Evolutionary conservation across 2,888 invertebrate genomes (phyloP).

Genomic region (Globia sparganii): DNA sequence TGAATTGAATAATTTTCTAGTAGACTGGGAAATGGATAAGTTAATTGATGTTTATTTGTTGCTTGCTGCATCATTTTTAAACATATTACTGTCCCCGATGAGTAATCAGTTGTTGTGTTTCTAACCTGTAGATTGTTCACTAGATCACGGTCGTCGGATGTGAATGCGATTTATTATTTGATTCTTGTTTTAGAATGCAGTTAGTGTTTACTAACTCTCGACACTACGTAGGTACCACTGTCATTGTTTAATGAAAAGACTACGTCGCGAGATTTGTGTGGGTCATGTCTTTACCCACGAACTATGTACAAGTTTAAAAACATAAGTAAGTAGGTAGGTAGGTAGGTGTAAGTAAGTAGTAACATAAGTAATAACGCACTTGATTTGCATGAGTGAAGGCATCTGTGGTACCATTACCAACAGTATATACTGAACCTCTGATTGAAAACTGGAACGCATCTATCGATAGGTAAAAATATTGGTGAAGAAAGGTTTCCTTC

Average conservation of each 20-base stretch:
- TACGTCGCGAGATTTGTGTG: not conserved
- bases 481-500: not conserved
- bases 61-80: conserved; percentile 12
- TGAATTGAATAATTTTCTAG: too few relatives aligned
- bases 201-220: conserved; percentile 45
- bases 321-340: too few relatives aligned
- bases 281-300: not conserved
- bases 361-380: not conserved
- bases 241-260: conserved; percentile 29
- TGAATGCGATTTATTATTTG: conserved; percentile 49
- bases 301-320: not conserved
- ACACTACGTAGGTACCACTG: not conserved
- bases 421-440: not conserved
- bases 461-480: not conserved
- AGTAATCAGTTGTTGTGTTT: conserved; percentile 37
- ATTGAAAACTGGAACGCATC: not conserved
- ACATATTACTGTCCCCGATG: conserved; percentile 34
- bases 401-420: not conserved
- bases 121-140: conserved; percentile 23
- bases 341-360: too few relatives aligned
- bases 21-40: conserved; percentile 18
- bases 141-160: conserved; percentile 35
- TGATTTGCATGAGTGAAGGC: too few relatives aligned
- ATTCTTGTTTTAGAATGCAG: conserved; percentile 50
- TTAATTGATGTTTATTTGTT: conserved; percentile 3